These are phyloP conservation scores for Schrankia costaestrigalis DNA, from an alignment of 2,888 invertebrate species.

Conservation along the genomic window DNA sequence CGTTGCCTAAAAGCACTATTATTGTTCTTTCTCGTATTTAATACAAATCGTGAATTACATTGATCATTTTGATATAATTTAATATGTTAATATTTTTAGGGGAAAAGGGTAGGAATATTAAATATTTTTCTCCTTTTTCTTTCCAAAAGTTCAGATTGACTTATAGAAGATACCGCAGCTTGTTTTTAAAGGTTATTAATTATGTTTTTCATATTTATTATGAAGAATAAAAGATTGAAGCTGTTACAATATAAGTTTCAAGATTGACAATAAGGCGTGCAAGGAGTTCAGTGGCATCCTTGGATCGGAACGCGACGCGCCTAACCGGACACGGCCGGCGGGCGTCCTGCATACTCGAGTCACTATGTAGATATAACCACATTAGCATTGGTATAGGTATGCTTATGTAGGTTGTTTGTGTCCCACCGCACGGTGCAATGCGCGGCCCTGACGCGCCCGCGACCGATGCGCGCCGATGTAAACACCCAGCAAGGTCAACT, in stretches of 20 bases:
- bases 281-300: slow-evolving; percentile 62
- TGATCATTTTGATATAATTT: too few relatives aligned
- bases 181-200: too few relatives aligned
- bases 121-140: too few relatives aligned
- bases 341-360: slow-evolving; percentile 70
- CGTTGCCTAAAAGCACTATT: too few relatives aligned
- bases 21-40: too few relatives aligned
- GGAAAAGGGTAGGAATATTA: too few relatives aligned
- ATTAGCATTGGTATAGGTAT: slow-evolving; percentile 47
- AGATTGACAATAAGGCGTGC: slow-evolving; percentile 18
- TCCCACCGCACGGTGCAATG: slow-evolving; percentile 59
- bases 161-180: too few relatives aligned
- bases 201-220: too few relatives aligned
- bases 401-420: slow-evolving; percentile 70
- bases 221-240: too few relatives aligned
- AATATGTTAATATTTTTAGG: too few relatives aligned
- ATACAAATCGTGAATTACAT: too few relatives aligned
- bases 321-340: slow-evolving; percentile 63
- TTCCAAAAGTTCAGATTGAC: too few relatives aligned
- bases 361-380: slow-evolving; percentile 53
- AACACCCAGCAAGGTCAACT: slow-evolving; percentile 73
- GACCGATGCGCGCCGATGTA: slow-evolving; percentile 61
- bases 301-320: slow-evolving; percentile 52
- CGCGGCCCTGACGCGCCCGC: slow-evolving; percentile 69
- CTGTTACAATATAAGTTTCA: neutral